phyloP scores from a whole-genome alignment of 2,113 vertebrate genomes.

The Poeciliopsis turrubarensis region DNA sequence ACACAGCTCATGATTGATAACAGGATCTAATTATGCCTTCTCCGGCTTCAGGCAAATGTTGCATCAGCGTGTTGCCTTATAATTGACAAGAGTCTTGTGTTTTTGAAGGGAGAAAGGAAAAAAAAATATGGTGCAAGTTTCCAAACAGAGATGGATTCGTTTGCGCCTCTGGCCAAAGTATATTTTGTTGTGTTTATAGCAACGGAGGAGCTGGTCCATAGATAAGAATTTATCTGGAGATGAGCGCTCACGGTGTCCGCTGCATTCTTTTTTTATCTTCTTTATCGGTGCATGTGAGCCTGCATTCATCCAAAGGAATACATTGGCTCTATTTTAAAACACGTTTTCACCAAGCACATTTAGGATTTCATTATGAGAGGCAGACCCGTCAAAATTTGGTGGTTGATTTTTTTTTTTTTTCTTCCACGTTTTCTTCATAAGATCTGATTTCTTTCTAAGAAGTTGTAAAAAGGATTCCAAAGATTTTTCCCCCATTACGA shows the following conservation, averaged over 20 bases:
- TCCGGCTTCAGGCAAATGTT: not conserved
- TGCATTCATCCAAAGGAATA: not conserved
- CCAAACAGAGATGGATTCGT: conserved; percentile 4
- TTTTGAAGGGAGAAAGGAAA: conserved; percentile 1
- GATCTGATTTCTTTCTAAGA: too few species aligned
- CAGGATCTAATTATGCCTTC: conserved; percentile 3
- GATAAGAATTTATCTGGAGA: conserved; percentile 58
- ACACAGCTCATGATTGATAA: not conserved
- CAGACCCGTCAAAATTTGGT: too few species aligned
- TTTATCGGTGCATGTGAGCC: conserved; percentile 9
- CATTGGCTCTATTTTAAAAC: conserved; percentile 11
- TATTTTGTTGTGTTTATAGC: conserved; percentile 58
- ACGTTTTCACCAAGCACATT: conserved; percentile 24
- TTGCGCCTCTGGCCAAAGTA: not conserved
- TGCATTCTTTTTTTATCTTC: conserved; percentile 43
- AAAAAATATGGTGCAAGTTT: not conserved
- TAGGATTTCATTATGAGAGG: not conserved
- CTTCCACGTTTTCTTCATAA: too few species aligned
- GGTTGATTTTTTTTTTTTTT: too few species aligned
- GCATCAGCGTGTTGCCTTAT: not conserved
- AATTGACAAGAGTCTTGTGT: not conserved
- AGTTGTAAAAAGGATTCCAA: too few species aligned
- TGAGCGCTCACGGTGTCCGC: conserved; percentile 53
- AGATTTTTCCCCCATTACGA: too few species aligned
- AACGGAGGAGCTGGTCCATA: conserved; percentile 54